Base-by-base conservation (phyloP, 2,113 vertebrate genomes). In the Numenius arquata region DNA sequence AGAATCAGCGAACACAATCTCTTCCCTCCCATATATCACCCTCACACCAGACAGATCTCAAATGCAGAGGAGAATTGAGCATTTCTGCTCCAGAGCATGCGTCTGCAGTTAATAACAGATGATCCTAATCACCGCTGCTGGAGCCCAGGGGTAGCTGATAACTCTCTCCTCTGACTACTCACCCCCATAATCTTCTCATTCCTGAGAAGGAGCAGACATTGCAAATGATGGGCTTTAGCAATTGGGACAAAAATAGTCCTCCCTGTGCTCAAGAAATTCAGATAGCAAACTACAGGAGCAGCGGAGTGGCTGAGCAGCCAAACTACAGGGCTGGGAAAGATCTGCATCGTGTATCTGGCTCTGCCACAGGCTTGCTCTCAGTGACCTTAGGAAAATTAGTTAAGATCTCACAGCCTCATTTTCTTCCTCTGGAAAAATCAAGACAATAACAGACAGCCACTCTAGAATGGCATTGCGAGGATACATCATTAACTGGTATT, bases 81-180 rank as follows among this genome's bases (percentile, higher is more conserved):
- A 32, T 38, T 93, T 94, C 87, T 95, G 82, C 95, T 95, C 71
- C 80, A 92, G 56, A 92, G 71, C 84, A 77, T 93, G 86, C 2
- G 1, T 47, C 87, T 89, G 74, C 5, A 8, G 91, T 93, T 95
- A 94, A 47, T 83, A 95, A 95, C 94, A 95, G 93, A 89, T 93
- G 95, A 97, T 96, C 77, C 81, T 89, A 96, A 96, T 96, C 94
- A 30, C 78, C 2, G 8, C 55, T 85, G 41, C 77, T 53, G 56
- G 73, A 95, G 94, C 94, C 92, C 89, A 85, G 89, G 94, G 87
- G 91, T 80, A 78, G 78, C 95, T 85, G 96, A 95, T 95, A 95
- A 80, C 70, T 92, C 95, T 71, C 76, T 79, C 53, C 77, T 76
- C 80, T 95, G 55, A 89, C 71, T 88, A 82, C 86, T 85, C 91